phyloP scores from a whole-genome alignment of 1,140 invertebrate species.

The Drosophila sechellia region DNA sequence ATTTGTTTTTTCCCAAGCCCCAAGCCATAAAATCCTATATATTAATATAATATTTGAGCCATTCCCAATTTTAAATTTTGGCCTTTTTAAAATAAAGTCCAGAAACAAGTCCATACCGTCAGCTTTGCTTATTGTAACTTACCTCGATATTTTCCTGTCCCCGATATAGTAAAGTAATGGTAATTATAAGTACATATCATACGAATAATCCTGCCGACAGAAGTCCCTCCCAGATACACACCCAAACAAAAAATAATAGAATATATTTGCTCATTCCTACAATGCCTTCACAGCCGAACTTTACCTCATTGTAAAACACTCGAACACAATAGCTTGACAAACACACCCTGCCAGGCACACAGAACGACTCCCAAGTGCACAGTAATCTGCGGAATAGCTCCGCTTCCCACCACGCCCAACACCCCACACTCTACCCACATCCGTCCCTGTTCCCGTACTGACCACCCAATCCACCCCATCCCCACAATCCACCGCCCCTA shows the following conservation, averaged over 20 bases:
- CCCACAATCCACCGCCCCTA: conserved; percentile 9
- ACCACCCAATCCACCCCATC: neutral
- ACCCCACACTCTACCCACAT: conserved; percentile 5
- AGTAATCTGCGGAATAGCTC: conserved; percentile 55
- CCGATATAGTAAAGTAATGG: conserved; percentile 35
- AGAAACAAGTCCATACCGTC: too few species aligned
- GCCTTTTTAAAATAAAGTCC: too few species aligned
- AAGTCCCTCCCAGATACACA: conserved; percentile 10
- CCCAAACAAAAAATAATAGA: conserved; percentile 25
- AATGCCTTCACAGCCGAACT: conserved; percentile 77
- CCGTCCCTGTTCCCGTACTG: neutral
- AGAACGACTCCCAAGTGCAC: conserved; percentile 73
- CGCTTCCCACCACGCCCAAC: neutral
- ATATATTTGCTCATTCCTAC: conserved; percentile 69
- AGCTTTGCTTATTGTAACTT: too few species aligned
- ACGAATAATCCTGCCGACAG: conserved; percentile 9
- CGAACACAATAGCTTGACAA: conserved; percentile 64
- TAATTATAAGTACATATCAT: conserved; percentile 69
- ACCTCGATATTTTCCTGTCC: too few species aligned
- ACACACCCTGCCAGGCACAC: conserved; percentile 54
- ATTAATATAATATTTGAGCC: too few species aligned
- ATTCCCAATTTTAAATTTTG: too few species aligned
- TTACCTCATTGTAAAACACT: conserved; percentile 82
- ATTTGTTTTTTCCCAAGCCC: too few species aligned
- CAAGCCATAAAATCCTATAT: too few species aligned